Percentiles rank a stretch among this genome's conserved stretches.
Evolutionary conservation across 2,888 invertebrate genomes (phyloP).

Genomic region (Glaucopsyche alexis): DNA sequence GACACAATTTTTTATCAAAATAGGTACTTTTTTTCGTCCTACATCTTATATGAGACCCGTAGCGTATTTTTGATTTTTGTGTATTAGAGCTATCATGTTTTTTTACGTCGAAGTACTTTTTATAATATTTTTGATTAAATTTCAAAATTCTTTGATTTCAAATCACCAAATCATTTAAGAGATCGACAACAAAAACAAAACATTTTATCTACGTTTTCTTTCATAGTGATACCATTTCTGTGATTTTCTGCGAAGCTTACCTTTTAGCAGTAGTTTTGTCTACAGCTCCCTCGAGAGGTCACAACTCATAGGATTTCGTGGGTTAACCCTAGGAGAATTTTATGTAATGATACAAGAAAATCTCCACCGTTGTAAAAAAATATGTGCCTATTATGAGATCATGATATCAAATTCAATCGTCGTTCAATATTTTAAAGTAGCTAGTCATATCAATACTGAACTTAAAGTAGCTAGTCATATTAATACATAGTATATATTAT

Average conservation of each 20-base stretch:
- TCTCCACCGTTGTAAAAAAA: background rate
- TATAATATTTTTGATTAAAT: too few relatives aligned
- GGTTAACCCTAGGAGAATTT: background rate
- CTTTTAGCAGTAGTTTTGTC: constrained; percentile 22
- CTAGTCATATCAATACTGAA: too few relatives aligned
- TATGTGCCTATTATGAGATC: background rate
- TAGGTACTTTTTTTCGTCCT: too few relatives aligned
- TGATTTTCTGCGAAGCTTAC: constrained; percentile 22
- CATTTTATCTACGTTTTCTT: background rate
- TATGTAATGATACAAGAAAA: constrained; percentile 10
- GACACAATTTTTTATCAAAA: too few relatives aligned
- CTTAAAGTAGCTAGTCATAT: too few relatives aligned
- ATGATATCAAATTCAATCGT: too few relatives aligned
- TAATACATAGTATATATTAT: too few relatives aligned
- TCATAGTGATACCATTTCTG: constrained; percentile 8
- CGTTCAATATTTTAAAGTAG: too few relatives aligned
- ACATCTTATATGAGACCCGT: too few relatives aligned
- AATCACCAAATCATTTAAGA: background rate
- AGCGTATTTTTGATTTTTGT: too few relatives aligned
- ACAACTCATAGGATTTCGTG: constrained; percentile 19
- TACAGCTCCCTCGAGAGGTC: constrained; percentile 25
- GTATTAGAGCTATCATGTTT: too few relatives aligned
- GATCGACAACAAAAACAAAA: background rate
- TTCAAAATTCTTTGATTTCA: background rate
- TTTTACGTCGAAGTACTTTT: too few relatives aligned